Evolutionary conservation across 2,113 vertebrate species (phyloP).

Genomic region (Scomber colias): DNA sequence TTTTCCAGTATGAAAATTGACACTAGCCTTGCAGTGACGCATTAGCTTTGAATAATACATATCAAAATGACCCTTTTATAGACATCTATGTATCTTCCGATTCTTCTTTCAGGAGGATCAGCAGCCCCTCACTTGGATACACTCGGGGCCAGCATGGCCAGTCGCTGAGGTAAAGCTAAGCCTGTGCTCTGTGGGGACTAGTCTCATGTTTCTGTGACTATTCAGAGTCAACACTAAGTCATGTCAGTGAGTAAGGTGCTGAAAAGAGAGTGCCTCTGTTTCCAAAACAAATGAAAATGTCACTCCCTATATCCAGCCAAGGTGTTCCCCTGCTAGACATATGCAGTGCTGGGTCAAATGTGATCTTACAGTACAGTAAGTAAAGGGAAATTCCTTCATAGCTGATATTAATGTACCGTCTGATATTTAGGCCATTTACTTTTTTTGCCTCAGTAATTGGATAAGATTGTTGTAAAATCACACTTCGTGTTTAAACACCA

Average conservation of each 20-base stretch:
- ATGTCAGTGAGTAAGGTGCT: slow-evolving; percentile 27
- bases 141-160: slow-evolving; percentile 39
- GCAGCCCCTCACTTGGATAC: slow-evolving; percentile 30
- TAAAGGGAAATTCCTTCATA: neutral
- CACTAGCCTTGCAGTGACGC: neutral
- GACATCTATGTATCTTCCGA: slow-evolving; percentile 5
- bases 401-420: neutral
- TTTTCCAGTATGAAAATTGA: slow-evolving; percentile 6
- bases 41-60: neutral
- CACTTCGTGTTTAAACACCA: neutral
- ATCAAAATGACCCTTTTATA: neutral
- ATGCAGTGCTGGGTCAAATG: neutral
- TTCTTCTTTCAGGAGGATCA: slow-evolving; percentile 3
- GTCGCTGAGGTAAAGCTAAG: slow-evolving; percentile 63
- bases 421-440: neutral
- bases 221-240: slow-evolving; percentile 60
- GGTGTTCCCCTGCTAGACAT: slow-evolving; percentile 14
- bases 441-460: neutral
- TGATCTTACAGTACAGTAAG: neutral
- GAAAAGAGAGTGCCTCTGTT: slow-evolving; percentile 55
- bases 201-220: slow-evolving; percentile 76
- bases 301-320: slow-evolving; percentile 31
- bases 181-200: slow-evolving; percentile 56
- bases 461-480: neutral
- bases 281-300: slow-evolving; percentile 59